phyloP scores from a whole-genome alignment of 2,113 vertebrate species.

The Lonchura striata region DNA sequence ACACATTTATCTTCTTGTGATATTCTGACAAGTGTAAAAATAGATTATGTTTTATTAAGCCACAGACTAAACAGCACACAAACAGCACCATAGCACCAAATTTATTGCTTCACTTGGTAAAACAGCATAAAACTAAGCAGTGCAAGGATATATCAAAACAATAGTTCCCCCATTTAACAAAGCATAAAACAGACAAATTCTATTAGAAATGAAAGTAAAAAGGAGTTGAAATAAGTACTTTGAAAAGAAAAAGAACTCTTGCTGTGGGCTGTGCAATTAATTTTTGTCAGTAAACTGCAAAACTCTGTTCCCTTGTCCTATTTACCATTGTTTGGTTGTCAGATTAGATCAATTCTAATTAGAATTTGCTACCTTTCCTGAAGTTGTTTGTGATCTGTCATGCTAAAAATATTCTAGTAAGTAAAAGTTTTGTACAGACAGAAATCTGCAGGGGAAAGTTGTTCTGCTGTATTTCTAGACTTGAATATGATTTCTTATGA shows the following conservation, averaged over 20 bases:
- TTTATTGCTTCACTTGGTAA: neutral
- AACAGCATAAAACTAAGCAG: neutral
- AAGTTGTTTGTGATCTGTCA: neutral
- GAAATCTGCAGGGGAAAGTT: neutral
- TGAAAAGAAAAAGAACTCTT: neutral
- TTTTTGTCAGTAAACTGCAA: neutral
- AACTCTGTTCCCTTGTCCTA: neutral
- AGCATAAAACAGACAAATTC: neutral
- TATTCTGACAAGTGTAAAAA: neutral
- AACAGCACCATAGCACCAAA: neutral
- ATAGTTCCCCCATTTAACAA: neutral
- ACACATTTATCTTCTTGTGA: neutral
- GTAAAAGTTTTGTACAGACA: neutral
- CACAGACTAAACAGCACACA: neutral
- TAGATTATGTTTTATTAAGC: neutral
- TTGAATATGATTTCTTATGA: neutral
- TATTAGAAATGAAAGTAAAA: neutral
- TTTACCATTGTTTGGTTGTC: neutral
- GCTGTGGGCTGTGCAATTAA: neutral
- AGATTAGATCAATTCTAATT: neutral
- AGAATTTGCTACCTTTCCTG: neutral
- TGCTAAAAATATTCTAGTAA: neutral
- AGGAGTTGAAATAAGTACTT: neutral
- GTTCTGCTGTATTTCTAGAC: neutral
- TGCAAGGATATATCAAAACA: neutral